Evolutionary conservation across 2,888 invertebrate genomes (phyloP), one percentile per base, ranked within the genome.

Genomic region (Orthosia incerta): DNA sequence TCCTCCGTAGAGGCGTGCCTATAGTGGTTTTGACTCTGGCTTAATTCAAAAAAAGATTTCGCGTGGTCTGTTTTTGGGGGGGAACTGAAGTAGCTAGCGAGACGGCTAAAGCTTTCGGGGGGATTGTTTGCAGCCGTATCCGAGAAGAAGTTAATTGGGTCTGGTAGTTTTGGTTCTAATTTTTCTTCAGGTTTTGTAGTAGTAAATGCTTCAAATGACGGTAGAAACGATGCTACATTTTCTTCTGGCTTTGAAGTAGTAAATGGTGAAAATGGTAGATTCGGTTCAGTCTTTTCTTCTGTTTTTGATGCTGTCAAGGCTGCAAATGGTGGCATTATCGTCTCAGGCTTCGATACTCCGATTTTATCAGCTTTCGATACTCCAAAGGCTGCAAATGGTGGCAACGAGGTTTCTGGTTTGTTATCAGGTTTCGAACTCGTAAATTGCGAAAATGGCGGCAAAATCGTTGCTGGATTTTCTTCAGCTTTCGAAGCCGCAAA

Each of bases 31-130:
- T 95, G 95, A 73, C 95, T 94, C 75, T 95, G 93, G 87, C 96
- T 96, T 70, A 96, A 90, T 85, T 96, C 96, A 95, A 96, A 96
- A 96, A 96, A 96, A 95, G 96, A 93, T 83, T 96, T 96, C 23
- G 93, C 89, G 56, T 91, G 93, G 3, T 95, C 95, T 0, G 93
- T 89, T 91, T 94, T 93, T 0, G 94, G 93, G 1, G 95, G 94
- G 2, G 94, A 82, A 12, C 92, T 86, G 68, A 96, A 96, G 74
- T 96, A 96, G 69, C 96, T 96, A 5, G 96, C 96, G 77, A 96
- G 77, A 86, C 95, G 90, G 78, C 91, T 96, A 53, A 91, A 93
- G 50, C 84, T 88, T 62, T 90, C 90, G 1, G 89, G 83, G 0
- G 76, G 81, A 15, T 62, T 59, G 16, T 83, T 81, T 3, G 83